Percentiles rank a stretch among this genome's conserved stretches.
Conservation (phyloP, 1,140 invertebrate genomes). For the Leucophenga varia region DNA sequence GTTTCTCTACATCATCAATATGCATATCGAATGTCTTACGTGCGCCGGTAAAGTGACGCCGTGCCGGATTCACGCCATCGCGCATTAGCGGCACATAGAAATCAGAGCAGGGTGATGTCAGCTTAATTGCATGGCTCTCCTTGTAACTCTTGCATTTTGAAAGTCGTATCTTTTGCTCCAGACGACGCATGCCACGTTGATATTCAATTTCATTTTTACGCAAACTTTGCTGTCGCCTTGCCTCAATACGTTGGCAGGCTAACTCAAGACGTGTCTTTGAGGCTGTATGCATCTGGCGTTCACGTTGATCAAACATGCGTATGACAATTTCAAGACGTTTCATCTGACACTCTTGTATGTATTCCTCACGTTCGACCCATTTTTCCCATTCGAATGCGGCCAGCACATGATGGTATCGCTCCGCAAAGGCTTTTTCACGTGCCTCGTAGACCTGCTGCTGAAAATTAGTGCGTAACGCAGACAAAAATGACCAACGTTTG, state of each 20-base stretch:
- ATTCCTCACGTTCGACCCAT: conserved; percentile 55
- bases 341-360: conserved; percentile 64
- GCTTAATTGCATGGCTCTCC: conserved; percentile 56
- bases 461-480: conserved; percentile 33
- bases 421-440: conserved; percentile 15
- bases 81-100: conserved; percentile 60
- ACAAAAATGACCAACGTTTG: conserved; percentile 46
- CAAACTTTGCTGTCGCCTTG: conserved; percentile 51
- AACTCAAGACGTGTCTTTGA: conserved; percentile 55
- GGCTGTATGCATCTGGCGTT: conserved; percentile 48
- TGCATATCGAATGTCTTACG: conserved; percentile 41
- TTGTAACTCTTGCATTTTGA: too few species aligned
- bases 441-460: conserved; percentile 15
- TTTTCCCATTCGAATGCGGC: conserved; percentile 54
- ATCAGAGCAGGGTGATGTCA: conserved; percentile 58
- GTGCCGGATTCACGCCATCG: conserved; percentile 59
- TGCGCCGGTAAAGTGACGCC: conserved; percentile 46
- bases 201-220: conserved; percentile 50
- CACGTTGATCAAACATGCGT: conserved; percentile 51
- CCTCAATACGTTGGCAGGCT: conserved; percentile 46
- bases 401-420: conserved; percentile 24
- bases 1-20: conserved; percentile 45
- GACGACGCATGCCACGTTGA: conserved; percentile 44
- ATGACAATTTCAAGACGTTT: conserved; percentile 60
- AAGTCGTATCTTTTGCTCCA: conserved; percentile 30